phyloP scores from a whole-genome alignment of 1,140 invertebrate genomes.

The Bombus confusus region DNA sequence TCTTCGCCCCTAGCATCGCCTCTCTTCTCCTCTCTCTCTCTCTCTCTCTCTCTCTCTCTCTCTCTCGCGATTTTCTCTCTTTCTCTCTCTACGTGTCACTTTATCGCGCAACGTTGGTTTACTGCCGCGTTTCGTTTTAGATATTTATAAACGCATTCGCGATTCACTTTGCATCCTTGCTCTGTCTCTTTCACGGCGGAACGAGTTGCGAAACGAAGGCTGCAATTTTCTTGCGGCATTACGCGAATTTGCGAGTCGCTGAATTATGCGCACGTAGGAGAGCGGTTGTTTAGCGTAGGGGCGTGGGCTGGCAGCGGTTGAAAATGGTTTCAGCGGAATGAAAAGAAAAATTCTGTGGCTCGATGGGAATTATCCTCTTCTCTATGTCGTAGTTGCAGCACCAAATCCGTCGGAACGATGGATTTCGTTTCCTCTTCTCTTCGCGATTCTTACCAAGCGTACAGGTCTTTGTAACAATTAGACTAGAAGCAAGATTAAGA shows the following conservation, averaged over 20 bases:
- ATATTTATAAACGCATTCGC: constrained; percentile 38
- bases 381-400: too few relatives aligned
- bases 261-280: background rate
- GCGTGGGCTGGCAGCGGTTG: too few relatives aligned
- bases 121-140: background rate
- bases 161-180: background rate
- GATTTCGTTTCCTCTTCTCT: background rate
- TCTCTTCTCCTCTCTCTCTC: background rate
- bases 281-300: background rate
- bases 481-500: too few relatives aligned
- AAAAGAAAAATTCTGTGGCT: background rate
- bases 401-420: background rate
- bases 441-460: background rate
- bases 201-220: background rate
- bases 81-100: background rate
- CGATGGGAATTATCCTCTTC: background rate
- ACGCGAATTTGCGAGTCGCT: background rate
- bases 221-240: constrained; percentile 7
- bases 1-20: background rate
- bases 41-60: background rate
- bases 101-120: background rate
- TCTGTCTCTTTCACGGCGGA: background rate
- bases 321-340: too few relatives aligned
- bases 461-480: too few relatives aligned
- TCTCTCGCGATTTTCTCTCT: background rate